Evolutionary conservation across 2,888 invertebrate species (phyloP).

Genomic region (Venustoraphidia nigricollis): DNA sequence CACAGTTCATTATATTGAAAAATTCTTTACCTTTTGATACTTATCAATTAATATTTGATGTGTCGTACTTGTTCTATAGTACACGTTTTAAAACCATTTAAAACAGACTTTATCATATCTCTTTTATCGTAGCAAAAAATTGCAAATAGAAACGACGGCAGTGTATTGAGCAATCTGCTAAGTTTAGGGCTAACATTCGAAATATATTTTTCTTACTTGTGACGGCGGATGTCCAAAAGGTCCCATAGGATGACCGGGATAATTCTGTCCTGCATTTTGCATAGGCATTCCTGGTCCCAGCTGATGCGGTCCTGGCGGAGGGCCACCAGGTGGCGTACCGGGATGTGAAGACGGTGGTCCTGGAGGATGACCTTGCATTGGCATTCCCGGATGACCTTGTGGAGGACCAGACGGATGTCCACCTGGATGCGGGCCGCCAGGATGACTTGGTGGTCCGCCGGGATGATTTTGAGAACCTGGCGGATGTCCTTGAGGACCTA

Average conservation of each 20-base stretch:
- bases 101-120: no score
- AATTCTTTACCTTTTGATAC: no score
- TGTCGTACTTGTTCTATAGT: no score
- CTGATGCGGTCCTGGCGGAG: slow-evolving; percentile 13
- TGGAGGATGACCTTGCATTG: neutral
- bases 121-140: no score
- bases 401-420: slow-evolving; percentile 26
- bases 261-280: slow-evolving; percentile 12
- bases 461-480: slow-evolving; percentile 1
- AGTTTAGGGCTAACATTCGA: slow-evolving; percentile 17
- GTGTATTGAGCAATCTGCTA: no score
- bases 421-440: slow-evolving; percentile 11
- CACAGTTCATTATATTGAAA: no score
- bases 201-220: neutral
- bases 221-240: slow-evolving; percentile 37
- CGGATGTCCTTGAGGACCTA: slow-evolving; percentile 2
- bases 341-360: neutral
- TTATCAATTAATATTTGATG: no score
- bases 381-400: slow-evolving; percentile 19
- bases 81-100: no score
- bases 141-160: no score
- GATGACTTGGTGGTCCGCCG: slow-evolving; percentile 1
- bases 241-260: slow-evolving; percentile 25
- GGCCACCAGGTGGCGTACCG: slow-evolving; percentile 7
- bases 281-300: slow-evolving; percentile 26